Conservation (phyloP, 2,113 vertebrate species). For the Castor canadensis region DNA sequence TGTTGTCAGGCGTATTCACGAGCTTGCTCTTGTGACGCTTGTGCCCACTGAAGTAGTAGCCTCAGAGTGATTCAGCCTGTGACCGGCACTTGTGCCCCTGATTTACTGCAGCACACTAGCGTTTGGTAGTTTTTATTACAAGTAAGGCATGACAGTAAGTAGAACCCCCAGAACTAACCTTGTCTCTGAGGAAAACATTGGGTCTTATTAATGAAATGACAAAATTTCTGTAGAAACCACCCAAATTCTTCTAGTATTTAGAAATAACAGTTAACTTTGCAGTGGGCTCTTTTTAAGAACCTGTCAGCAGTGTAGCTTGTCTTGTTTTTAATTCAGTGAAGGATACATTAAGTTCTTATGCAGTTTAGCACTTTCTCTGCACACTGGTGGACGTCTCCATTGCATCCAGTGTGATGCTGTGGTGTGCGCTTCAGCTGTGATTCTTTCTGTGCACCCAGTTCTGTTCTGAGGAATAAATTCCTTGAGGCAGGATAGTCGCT, state of each 20-base stretch:
- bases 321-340: not conserved
- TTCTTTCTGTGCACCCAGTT: not conserved
- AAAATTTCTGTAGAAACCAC: not conserved
- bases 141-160: not conserved
- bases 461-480: not conserved
- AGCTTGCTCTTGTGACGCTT: not conserved
- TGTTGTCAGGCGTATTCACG: not conserved
- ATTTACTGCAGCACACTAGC: not conserved
- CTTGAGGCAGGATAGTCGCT: not conserved
- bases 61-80: too few species aligned
- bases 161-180: not conserved
- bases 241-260: not conserved
- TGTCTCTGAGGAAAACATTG: not conserved
- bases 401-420: not conserved
- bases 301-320: not conserved
- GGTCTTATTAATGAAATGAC: not conserved
- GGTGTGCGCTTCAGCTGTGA: not conserved
- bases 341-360: not conserved
- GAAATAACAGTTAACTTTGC: not conserved
- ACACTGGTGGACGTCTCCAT: not conserved
- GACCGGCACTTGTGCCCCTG: not conserved
- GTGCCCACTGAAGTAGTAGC: too few species aligned
- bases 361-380: not conserved
- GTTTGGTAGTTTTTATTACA: not conserved
- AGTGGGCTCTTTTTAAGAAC: not conserved